Conservation (phyloP, 2,113 vertebrate species). For the Pandion haliaetus region DNA sequence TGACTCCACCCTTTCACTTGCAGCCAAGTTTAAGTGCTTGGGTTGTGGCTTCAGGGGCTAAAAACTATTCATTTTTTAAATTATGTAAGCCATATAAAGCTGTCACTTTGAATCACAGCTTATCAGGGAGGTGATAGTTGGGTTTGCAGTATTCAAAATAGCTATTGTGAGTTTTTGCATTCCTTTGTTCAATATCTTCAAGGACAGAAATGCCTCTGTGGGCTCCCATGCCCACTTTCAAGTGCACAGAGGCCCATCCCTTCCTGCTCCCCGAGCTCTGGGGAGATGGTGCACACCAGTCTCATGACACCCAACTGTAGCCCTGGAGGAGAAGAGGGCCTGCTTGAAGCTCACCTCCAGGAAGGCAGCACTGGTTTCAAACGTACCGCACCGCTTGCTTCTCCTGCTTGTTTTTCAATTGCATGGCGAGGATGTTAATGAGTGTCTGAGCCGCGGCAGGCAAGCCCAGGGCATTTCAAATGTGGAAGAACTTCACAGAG, state of each 20-base stretch:
- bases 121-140: background rate
- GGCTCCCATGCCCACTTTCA: background rate
- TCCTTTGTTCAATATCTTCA: constrained; percentile 36
- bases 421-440: constrained; percentile 43
- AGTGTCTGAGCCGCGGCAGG: constrained; percentile 50
- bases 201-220: background rate
- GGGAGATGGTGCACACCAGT: background rate
- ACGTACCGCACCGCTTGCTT: background rate
- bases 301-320: background rate
- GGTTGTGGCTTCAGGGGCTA: background rate
- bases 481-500: constrained; percentile 61
- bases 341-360: background rate
- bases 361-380: background rate
- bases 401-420: constrained; percentile 32
- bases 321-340: background rate
- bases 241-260: background rate
- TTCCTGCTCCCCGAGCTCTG: background rate
- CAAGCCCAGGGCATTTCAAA: constrained; percentile 66
- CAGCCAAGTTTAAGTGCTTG: background rate
- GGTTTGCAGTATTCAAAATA: constrained; percentile 19
- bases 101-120: background rate
- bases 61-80: background rate
- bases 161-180: constrained; percentile 38
- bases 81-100: background rate
- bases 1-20: background rate